phyloP scores from a whole-genome alignment of 2,113 vertebrate species.

The Myxocyprinus asiaticus region DNA sequence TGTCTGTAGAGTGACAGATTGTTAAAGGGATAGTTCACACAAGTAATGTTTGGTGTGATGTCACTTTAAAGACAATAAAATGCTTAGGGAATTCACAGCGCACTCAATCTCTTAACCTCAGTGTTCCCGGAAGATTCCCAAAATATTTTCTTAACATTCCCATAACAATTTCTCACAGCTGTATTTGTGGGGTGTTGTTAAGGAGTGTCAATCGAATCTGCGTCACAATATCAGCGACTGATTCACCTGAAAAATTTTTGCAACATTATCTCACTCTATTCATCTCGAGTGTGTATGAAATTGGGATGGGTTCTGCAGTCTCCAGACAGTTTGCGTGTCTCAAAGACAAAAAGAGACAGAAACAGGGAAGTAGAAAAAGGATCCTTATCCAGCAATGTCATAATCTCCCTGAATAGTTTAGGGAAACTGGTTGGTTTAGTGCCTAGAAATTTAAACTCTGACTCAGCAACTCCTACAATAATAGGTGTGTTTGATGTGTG shows the following conservation, averaged over 20 bases:
- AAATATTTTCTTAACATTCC: background rate
- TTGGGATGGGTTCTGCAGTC: too few relatives aligned
- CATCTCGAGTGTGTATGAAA: background rate
- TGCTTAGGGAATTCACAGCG: too few relatives aligned
- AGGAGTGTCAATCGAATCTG: slow-evolving; percentile 2
- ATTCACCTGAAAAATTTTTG: background rate
- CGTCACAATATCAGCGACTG: too few relatives aligned
- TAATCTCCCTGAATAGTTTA: background rate
- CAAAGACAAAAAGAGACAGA: too few relatives aligned
- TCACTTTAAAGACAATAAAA: too few relatives aligned
- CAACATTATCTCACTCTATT: background rate
- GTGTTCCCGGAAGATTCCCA: too few relatives aligned
- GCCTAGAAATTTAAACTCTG: slow-evolving; percentile 10
- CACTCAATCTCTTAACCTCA: background rate
- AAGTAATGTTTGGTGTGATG: too few relatives aligned
- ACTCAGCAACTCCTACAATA: slow-evolving; percentile 19
- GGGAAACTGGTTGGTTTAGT: slow-evolving; percentile 69
- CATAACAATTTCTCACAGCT: background rate
- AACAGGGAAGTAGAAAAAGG: background rate
- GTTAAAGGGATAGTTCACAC: too few relatives aligned
- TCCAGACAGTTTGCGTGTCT: background rate
- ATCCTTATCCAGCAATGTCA: background rate
- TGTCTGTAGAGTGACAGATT: too few relatives aligned
- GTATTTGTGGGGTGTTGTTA: background rate
- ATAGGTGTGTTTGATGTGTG: slow-evolving; percentile 3